Percentiles rank a stretch among this genome's conserved stretches.
Conservation (phyloP, 2,888 invertebrate genomes). For the Amiota communis region DNA sequence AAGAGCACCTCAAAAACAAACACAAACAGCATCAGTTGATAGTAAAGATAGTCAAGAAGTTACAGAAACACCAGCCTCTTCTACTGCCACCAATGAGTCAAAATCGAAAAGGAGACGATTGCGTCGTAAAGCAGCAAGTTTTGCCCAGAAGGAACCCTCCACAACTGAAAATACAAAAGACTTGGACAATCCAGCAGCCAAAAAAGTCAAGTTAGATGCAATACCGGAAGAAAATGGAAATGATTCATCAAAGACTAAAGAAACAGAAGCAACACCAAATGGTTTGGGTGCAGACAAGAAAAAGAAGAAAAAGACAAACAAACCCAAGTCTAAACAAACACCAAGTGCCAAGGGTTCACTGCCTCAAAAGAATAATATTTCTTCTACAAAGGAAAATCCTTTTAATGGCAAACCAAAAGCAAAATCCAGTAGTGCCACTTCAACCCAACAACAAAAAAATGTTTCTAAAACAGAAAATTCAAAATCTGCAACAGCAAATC, state of each 20-base stretch:
- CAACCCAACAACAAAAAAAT: background rate
- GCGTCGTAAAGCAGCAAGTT: constrained; percentile 56
- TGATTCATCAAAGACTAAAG: constrained; percentile 36
- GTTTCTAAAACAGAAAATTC: background rate
- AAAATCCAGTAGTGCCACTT: background rate
- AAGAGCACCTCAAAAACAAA: no score
- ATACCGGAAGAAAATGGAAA: constrained; percentile 8
- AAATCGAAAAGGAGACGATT: constrained; percentile 39
- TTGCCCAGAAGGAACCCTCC: constrained; percentile 7
- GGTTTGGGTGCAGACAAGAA: constrained; percentile 24
- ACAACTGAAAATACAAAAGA: constrained; percentile 26
- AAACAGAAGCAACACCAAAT: constrained; percentile 8
- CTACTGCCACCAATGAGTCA: background rate
- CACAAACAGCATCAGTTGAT: no score
- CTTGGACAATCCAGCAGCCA: constrained; percentile 18
- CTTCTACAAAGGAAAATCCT: no score
- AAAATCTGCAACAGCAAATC: constrained; percentile 39
- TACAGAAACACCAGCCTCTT: background rate
- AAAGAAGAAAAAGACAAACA: constrained; percentile 55
- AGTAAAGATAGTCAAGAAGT: no score
- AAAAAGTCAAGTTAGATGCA: constrained; percentile 26
- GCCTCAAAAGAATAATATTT: no score
- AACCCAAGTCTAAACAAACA: constrained; percentile 35
- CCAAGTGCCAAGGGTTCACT: constrained; percentile 6
- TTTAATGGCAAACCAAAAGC: background rate